Evolutionary conservation across 2,797 vertebrate species (phyloP), one percentile per base, ranked within the genome.

Genomic region (Chelidonichthys spinosus): DNA sequence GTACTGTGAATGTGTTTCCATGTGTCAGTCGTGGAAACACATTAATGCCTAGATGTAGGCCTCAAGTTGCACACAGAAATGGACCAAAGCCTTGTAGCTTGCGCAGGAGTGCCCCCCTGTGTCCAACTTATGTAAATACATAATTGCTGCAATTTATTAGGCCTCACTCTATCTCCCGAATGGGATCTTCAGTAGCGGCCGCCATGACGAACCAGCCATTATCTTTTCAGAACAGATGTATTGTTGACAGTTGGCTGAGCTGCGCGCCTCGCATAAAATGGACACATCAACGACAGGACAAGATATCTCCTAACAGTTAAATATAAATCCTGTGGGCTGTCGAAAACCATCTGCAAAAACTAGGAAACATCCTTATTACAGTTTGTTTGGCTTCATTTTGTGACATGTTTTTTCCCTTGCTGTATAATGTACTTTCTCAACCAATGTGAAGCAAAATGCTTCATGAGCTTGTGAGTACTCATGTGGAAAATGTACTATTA

Each of bases 211-310:
- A 89, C 87, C 69, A 74, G 50, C 73, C 85, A 85, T 88, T 91
- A 92, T 90, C 85, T 87, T 72, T 50, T 49, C 67, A 64, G 84
- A 90, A 82, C 91, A 92, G 82, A 87, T 36, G 71, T 14, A 43
- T 17, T 62, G 58, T 65, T 77, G 76, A 81, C 82, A 78, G 79
- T 74, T 81, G 54, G 63, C 73, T 76, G 69, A 74, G 54, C 62
- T 63, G 55, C 36, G 61, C 59, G 66, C 83, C 77, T 66, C 17
- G 0, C 63, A 75, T 17, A 46, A 72, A 73, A 62, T 36, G 50
- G 62, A 68, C n/a, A 66, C 49, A 37, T 7, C 18, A 25, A 59
- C 47, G 69, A 14, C 39, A 36, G 10, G 42, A 56, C 33, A 37
- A 62, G 13, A 71, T 4, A 13, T 18, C 33, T 15, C 14, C 52